phyloP scores from a whole-genome alignment of 2,113 vertebrate genomes.

The Clarias batrachus region DNA sequence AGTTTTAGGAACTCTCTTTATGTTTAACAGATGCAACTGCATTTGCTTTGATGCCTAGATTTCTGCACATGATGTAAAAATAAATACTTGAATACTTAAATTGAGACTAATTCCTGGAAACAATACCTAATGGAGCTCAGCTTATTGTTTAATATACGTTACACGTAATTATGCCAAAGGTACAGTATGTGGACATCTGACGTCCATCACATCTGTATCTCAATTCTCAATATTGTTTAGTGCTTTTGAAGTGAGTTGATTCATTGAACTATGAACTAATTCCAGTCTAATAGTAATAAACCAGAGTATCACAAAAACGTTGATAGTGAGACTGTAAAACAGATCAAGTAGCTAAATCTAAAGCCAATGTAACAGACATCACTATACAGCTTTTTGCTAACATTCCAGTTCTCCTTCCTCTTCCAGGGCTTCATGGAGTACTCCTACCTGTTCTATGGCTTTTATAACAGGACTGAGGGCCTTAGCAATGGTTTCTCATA shows the following conservation, averaged over 20 bases:
- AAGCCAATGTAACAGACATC: too few relatives aligned
- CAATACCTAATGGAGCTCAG: neutral
- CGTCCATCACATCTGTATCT: neutral
- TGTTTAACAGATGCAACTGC: neutral
- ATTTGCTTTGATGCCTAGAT: neutral
- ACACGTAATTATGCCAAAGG: neutral
- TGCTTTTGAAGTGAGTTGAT: neutral
- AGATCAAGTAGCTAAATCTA: too few relatives aligned
- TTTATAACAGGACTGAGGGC: slow-evolving; percentile 72
- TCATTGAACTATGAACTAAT: neutral
- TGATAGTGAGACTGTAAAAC: too few relatives aligned
- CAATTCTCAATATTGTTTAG: neutral
- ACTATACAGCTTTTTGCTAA: too few relatives aligned
- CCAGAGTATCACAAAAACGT: neutral
- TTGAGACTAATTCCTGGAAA: neutral
- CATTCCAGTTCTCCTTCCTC: neutral
- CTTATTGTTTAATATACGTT: neutral
- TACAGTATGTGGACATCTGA: neutral
- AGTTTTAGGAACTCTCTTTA: neutral
- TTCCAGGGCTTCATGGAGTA: slow-evolving; percentile 84
- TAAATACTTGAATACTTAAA: neutral
- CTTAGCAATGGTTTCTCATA: slow-evolving; percentile 64
- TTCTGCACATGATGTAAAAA: neutral
- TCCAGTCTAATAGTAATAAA: neutral
- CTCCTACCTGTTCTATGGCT: slow-evolving; percentile 86